Percentiles rank a stretch among this genome's conserved stretches.
Evolutionary conservation across 23 tunicate species (phyloP).

Genomic region (Trididemnum miniatum): DNA sequence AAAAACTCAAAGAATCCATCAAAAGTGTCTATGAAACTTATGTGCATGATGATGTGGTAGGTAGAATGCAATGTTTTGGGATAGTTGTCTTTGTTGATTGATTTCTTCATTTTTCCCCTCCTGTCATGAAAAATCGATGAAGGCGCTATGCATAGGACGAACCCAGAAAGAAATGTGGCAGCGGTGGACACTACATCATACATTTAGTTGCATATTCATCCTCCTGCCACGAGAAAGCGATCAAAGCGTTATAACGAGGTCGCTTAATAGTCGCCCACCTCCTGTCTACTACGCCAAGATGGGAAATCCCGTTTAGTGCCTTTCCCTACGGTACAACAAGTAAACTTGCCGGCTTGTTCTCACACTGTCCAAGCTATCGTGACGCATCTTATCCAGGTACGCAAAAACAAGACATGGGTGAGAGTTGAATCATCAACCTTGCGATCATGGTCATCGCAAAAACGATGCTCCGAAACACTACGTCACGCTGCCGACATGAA

Average conservation of each 20-base stretch:
- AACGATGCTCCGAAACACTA: not conserved
- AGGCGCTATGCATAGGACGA: not conserved
- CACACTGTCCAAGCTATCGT: too few relatives aligned
- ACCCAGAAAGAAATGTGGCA: too few relatives aligned
- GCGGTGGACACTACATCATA: too few relatives aligned
- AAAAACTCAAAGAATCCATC: conserved; percentile 88
- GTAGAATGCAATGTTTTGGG: not conserved
- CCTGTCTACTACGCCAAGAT: too few relatives aligned
- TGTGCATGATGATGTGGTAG: conserved; percentile 88
- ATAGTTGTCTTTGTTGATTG: not conserved
- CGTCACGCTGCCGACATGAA: too few relatives aligned
- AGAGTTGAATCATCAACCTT: not conserved
- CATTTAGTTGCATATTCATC: too few relatives aligned
- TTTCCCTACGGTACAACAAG: not conserved
- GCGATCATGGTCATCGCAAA: not conserved
- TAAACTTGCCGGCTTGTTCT: too few relatives aligned
- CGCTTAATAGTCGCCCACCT: too few relatives aligned
- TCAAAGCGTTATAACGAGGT: too few relatives aligned
- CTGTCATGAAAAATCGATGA: not conserved
- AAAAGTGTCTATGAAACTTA: conserved; percentile 76
- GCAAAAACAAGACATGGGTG: not conserved
- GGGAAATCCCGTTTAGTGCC: not conserved
- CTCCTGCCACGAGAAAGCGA: too few relatives aligned
- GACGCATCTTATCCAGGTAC: too few relatives aligned
- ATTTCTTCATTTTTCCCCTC: not conserved